Evolutionary conservation across 2,888 invertebrate species (phyloP).

Genomic region (Notodonta dromedarius): DNA sequence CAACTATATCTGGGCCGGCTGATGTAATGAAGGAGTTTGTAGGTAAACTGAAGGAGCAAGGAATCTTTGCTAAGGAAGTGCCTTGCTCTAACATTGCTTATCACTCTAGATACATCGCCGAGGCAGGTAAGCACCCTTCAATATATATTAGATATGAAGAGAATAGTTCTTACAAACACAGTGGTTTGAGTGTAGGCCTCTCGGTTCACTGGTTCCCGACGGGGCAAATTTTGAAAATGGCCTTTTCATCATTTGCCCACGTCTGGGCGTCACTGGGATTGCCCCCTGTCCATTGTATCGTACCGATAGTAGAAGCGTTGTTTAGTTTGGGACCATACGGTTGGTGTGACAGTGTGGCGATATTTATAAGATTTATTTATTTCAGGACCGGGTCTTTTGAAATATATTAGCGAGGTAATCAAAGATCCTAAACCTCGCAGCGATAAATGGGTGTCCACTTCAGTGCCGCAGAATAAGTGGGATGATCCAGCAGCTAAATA

Average conservation of each 20-base stretch:
- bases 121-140: slow-evolving; percentile 68
- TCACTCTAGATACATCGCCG: slow-evolving; percentile 88
- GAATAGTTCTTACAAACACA: too few relatives aligned
- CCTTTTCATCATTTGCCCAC: too few relatives aligned
- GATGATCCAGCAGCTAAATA: slow-evolving; percentile 82
- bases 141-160: background rate
- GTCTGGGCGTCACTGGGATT: too few relatives aligned
- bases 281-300: too few relatives aligned
- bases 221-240: too few relatives aligned
- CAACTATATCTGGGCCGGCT: slow-evolving; percentile 90
- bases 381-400: slow-evolving; percentile 83
- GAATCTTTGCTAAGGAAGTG: slow-evolving; percentile 59
- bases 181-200: too few relatives aligned
- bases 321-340: too few relatives aligned
- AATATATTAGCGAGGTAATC: slow-evolving; percentile 84
- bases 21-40: slow-evolving; percentile 85
- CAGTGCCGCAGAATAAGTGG: slow-evolving; percentile 88
- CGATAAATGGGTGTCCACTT: slow-evolving; percentile 92
- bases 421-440: slow-evolving; percentile 86
- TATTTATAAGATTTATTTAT: background rate
- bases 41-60: slow-evolving; percentile 52
- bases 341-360: too few relatives aligned
- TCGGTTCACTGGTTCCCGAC: too few relatives aligned
- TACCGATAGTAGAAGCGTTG: too few relatives aligned
- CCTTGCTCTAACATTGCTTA: slow-evolving; percentile 92